phyloP scores from a whole-genome alignment of 2,888 invertebrate species.

The Belgica antarctica region DNA sequence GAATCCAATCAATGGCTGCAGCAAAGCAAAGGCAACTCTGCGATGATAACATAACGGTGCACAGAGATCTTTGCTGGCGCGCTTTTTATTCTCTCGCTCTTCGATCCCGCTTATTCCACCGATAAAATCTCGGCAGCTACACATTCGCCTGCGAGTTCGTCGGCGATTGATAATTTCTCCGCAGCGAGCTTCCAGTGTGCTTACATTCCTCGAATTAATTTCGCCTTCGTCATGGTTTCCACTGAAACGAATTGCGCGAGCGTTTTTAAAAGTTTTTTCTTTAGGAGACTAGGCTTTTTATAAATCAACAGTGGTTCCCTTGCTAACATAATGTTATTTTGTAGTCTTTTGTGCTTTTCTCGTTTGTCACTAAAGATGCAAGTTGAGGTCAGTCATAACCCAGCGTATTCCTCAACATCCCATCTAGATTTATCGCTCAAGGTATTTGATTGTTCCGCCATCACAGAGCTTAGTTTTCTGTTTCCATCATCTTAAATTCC shows the following conservation, averaged over 20 bases:
- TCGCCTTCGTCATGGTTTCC: not conserved
- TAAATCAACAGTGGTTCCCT: too few species aligned
- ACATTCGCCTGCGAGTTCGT: conserved; percentile 6
- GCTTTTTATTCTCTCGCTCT: not conserved
- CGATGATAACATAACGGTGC: conserved; percentile 33
- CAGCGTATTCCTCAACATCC: too few species aligned
- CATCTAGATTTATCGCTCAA: conserved; percentile 9
- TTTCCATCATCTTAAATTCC: not conserved
- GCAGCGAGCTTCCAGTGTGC: not conserved
- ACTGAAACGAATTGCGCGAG: too few species aligned
- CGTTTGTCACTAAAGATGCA: too few species aligned
- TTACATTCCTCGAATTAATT: conserved; percentile 13
- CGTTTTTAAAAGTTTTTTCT: not conserved
- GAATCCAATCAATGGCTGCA: not conserved
- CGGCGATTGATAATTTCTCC: not conserved
- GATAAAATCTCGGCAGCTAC: conserved; percentile 29
- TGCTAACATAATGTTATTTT: too few species aligned
- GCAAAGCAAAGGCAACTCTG: not conserved
- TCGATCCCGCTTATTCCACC: conserved; percentile 12
- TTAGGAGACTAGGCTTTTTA: too few species aligned
- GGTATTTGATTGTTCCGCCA: not conserved
- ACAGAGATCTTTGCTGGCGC: conserved; percentile 13
- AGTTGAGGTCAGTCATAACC: too few species aligned
- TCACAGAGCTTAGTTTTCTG: not conserved
- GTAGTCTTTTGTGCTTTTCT: too few species aligned